Evolutionary conservation across 2,888 invertebrate species (phyloP), one percentile per base, ranked within the genome.

Genomic region (Pogonocherus hispidulus): DNA sequence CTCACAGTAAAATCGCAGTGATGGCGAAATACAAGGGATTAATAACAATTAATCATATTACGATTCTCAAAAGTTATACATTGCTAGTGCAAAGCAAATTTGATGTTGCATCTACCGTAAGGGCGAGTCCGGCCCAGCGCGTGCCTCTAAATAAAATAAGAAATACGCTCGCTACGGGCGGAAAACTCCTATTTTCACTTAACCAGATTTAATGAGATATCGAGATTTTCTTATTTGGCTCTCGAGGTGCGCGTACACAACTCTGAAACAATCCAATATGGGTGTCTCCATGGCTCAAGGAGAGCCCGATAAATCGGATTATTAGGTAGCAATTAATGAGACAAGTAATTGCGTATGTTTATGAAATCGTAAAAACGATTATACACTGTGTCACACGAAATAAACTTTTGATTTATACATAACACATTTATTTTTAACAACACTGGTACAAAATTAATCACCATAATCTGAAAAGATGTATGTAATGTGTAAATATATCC

Each of bases 181-280:
- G 55, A 49, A 62, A 66, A 63, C 59, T 69, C 63, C 32, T 52
- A 69, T 66, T 66, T 66, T 66, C 63, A 66, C 63, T 63, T 67
- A 62, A 56, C 59, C 62, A 66, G 69, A 70, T 69, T 73, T 73
- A 71, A 73, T 73, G 73, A 73, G 71, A 62, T 69, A 69, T 69
- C 56, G 66, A 57, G 63, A 66, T 66, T 69, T 63, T 69, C 69
- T 37, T 62, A 55, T 56, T 57, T 35, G 51, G 47, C 56, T 55
- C 54, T 55, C 35, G 35, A 37, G 54, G 54, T 22, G 52, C 44
- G 57, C 57, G 46, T 56, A 19, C n/a, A 67, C 19, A 63, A 55
- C 51, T 46, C 54, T 54, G 37, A 55, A 49, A 55, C 54, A 63
- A 55, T 55, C 54, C 63, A 23, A 19, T 14, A 63, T 54, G 32